A percentile compares a stretch with the other conserved stretches of the same genome.
Conservation (phyloP, 2,888 invertebrate genomes). For the Tetragonisca angustula region DNA sequence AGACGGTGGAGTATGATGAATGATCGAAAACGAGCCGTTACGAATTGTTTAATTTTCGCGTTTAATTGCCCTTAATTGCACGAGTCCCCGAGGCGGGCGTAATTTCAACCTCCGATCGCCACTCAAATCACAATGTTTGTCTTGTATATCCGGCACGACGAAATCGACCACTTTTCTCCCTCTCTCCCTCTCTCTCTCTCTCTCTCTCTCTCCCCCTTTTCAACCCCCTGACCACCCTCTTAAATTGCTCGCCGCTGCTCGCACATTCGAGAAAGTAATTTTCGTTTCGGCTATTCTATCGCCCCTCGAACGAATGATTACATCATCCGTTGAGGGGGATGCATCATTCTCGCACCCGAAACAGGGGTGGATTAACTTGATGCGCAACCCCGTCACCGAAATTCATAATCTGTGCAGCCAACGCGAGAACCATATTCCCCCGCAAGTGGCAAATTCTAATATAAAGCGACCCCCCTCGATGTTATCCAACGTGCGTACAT, state of each 20-base stretch:
- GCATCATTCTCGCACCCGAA: conserved; percentile 71
- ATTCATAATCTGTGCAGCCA: conserved; percentile 68
- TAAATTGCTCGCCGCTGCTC: conserved; percentile 65
- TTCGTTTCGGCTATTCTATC: conserved; percentile 72
- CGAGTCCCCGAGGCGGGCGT: conserved; percentile 40
- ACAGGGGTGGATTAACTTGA: conserved; percentile 70
- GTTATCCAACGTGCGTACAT: conserved; percentile 24
- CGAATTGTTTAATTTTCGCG: conserved; percentile 44
- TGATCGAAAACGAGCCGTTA: neutral
- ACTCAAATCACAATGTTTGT: conserved; percentile 68
- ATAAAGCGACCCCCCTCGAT: conserved; percentile 37
- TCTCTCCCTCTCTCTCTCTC: neutral
- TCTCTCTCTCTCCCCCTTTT: neutral
- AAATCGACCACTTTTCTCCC: conserved; percentile 49
- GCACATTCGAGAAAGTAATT: conserved; percentile 72
- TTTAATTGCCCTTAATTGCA: conserved; percentile 49
- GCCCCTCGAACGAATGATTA: conserved; percentile 75
- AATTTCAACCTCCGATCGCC: conserved; percentile 60
- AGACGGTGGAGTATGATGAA: neutral
- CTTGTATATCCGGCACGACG: conserved; percentile 63
- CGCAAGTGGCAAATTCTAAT: conserved; percentile 48
- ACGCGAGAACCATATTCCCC: conserved; percentile 52
- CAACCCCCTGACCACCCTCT: conserved; percentile 38
- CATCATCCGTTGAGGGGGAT: conserved; percentile 72
- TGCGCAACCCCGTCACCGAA: conserved; percentile 69